These are phyloP conservation scores for Mastacembelus armatus DNA, from an alignment of 2,797 vertebrate species.

Conservation along the genomic window DNA sequence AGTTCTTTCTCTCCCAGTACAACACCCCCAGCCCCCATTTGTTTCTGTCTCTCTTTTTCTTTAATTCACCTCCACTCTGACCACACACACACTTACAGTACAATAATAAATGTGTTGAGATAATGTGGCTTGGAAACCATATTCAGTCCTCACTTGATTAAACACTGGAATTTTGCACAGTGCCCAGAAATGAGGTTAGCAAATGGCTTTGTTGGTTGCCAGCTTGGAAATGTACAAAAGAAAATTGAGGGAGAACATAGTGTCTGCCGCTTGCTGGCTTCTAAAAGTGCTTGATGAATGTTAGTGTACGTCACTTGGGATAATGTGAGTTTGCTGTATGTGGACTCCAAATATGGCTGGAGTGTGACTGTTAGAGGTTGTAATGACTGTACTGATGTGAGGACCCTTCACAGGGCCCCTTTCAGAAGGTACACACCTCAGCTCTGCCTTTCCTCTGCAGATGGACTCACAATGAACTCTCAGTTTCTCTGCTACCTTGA, in stretches of 20 bases:
- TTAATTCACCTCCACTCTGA: conserved; percentile 78
- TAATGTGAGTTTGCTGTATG: conserved; percentile 82
- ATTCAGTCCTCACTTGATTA: conserved; percentile 87
- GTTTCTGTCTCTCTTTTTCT: conserved; percentile 45
- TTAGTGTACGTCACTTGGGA: conserved; percentile 84
- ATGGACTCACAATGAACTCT: conserved; percentile 80
- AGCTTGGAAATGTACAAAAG: conserved; percentile 86
- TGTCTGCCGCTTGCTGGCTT: conserved; percentile 80
- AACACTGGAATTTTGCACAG: conserved; percentile 87
- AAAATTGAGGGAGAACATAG: conserved; percentile 83
- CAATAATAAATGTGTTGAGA: conserved; percentile 88
- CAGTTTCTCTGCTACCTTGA: conserved; percentile 73
- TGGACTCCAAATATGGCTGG: conserved; percentile 85
- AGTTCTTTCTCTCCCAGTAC: conserved; percentile 51
- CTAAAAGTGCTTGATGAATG: conserved; percentile 84
- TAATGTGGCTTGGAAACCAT: conserved; percentile 87
- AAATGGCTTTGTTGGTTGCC: conserved; percentile 84
- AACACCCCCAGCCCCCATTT: conserved; percentile 16
- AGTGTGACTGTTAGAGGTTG: conserved; percentile 79
- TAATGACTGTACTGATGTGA: conserved; percentile 76
- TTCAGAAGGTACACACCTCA: conserved; percentile 77
- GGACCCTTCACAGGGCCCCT: conserved; percentile 76
- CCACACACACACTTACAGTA: conserved; percentile 84
- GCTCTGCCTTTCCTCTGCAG: conserved; percentile 78
- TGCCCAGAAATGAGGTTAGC: conserved; percentile 90